Percentiles rank a stretch among this genome's conserved stretches.
Evolutionary conservation across 2,888 invertebrate species (phyloP).

Genomic region (Ellobium chinense): DNA sequence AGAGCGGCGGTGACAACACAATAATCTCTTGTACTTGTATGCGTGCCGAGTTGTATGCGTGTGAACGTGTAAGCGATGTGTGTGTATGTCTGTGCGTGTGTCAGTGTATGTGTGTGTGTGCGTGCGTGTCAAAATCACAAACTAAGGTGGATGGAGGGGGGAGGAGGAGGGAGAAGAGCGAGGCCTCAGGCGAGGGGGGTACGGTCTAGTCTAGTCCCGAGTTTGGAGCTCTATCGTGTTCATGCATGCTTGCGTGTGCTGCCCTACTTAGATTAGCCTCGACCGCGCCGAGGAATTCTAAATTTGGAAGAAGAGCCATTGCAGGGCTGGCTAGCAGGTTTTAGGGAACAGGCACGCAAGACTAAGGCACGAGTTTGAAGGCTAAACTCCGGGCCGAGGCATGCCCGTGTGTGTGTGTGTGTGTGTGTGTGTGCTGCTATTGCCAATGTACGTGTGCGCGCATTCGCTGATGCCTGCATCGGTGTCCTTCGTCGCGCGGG

Average conservation of each 20-base stretch:
- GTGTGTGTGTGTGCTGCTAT: no score
- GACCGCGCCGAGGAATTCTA: slow-evolving; percentile 26
- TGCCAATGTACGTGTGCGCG: no score
- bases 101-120: not conserved
- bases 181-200: not conserved
- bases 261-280: slow-evolving; percentile 43
- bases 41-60: slow-evolving; percentile 8
- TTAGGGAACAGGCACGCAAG: slow-evolving; percentile 29
- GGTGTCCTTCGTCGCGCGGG: slow-evolving; percentile 7
- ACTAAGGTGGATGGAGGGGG: not conserved
- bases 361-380: not conserved
- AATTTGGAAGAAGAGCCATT: slow-evolving; percentile 35
- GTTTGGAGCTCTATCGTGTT: slow-evolving; percentile 15
- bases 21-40: slow-evolving; percentile 25
- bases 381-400: slow-evolving; percentile 7
- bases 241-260: slow-evolving; percentile 43
- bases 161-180: not conserved
- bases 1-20: not conserved
- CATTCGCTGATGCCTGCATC: no score
- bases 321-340: slow-evolving; percentile 3
- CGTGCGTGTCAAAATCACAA: slow-evolving; percentile 6
- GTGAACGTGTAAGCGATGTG: not conserved
- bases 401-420: slow-evolving; percentile 13
- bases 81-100: not conserved
- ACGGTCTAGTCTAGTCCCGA: not conserved